These are phyloP conservation scores for Nephrotoma appendiculata DNA, from an alignment of 2,888 invertebrate genomes.

Conservation along the genomic window DNA sequence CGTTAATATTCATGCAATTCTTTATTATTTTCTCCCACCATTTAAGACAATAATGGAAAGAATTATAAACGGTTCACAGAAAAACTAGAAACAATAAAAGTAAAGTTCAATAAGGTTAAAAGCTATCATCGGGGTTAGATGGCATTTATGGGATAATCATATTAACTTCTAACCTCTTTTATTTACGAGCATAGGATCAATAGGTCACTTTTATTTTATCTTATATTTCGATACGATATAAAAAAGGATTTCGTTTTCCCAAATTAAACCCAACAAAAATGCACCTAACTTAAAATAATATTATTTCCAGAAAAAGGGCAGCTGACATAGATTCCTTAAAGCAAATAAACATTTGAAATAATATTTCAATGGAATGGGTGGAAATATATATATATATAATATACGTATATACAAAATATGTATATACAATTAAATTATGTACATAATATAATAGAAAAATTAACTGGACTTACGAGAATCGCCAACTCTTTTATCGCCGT, in stretches of 20 bases:
- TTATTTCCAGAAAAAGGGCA: neutral
- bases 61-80: neutral
- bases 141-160: neutral
- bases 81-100: neutral
- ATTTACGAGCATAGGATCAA: neutral
- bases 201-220: neutral
- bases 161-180: neutral
- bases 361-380: neutral
- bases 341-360: neutral
- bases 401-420: neutral
- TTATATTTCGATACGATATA: neutral
- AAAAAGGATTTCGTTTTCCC: neutral
- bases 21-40: too few relatives aligned
- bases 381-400: neutral
- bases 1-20: too few relatives aligned
- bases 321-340: neutral
- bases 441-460: neutral
- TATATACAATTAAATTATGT: neutral
- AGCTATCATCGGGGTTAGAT: neutral
- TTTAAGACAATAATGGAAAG: neutral
- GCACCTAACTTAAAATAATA: neutral
- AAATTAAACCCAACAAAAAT: neutral
- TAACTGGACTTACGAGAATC: constrained; percentile 26
- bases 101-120: neutral
- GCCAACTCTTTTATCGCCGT: constrained; percentile 22